Evolutionary conservation across 2,797 vertebrate genomes (phyloP).

Genomic region (Enteromius argenteus): DNA sequence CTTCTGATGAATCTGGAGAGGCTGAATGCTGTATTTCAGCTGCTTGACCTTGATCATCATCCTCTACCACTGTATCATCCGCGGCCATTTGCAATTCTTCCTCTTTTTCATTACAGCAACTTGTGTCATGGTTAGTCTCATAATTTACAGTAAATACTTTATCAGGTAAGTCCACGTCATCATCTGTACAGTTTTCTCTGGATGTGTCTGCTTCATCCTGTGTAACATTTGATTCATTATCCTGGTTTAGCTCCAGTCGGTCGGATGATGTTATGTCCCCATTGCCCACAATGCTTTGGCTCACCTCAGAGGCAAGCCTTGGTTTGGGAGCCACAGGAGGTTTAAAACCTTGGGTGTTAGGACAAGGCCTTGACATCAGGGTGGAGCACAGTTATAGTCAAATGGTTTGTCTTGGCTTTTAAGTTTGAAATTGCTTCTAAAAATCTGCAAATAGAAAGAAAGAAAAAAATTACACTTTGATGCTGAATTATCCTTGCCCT

Average conservation of each 20-base stretch:
- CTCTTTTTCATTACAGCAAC: conserved; percentile 53
- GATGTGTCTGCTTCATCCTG: conserved; percentile 58
- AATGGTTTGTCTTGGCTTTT: conserved; percentile 83
- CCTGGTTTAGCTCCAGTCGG: conserved; percentile 71
- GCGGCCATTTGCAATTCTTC: conserved; percentile 39
- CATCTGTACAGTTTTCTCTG: conserved; percentile 34
- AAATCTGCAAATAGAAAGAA: conserved; percentile 79
- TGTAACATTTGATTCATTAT: conserved; percentile 69
- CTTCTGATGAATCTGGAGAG: conserved; percentile 71
- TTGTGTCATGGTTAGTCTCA: conserved; percentile 56
- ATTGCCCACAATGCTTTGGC: conserved; percentile 81
- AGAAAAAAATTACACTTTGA: not conserved
- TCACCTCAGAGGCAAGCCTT: conserved; percentile 76
- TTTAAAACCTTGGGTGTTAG: conserved; percentile 84
- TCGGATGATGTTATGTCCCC: conserved; percentile 81
- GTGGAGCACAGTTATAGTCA: conserved; percentile 85
- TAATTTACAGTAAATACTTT: conserved; percentile 64
- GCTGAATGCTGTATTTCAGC: conserved; percentile 62
- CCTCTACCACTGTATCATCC: conserved; percentile 61
- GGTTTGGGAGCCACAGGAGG: conserved; percentile 94
- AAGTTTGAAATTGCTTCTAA: conserved; percentile 87
- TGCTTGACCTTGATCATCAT: conserved; percentile 51
- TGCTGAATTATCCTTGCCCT: not conserved
- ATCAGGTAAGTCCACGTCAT: conserved; percentile 33
- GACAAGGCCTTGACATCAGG: conserved; percentile 82